phyloP scores from a whole-genome alignment of 2,113 vertebrate species.

The Chunga burmeisteri region DNA sequence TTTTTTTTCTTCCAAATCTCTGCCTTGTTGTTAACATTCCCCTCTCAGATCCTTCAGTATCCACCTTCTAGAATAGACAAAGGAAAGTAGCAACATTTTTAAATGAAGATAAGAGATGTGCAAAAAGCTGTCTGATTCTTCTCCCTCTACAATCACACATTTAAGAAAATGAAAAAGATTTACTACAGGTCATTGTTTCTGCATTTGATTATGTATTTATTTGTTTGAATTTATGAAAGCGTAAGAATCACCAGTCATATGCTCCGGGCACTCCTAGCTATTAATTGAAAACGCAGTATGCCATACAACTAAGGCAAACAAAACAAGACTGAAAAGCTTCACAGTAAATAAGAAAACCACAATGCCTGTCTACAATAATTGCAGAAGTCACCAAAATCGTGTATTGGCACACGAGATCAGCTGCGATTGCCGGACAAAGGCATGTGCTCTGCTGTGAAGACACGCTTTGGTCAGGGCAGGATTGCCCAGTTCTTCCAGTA shows the following conservation, averaged over 20 bases:
- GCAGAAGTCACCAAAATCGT: rapidly evolving
- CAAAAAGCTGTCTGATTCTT: background rate
- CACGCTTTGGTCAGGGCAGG: rapidly evolving
- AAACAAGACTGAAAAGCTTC: background rate
- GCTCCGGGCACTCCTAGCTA: background rate
- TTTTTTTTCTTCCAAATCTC: background rate
- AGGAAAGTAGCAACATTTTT: background rate
- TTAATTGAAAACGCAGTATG: background rate
- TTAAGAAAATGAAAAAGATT: background rate
- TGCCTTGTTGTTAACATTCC: background rate
- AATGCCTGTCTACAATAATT: rapidly evolving
- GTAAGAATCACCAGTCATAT: background rate
- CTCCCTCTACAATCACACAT: background rate
- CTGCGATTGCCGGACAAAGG: background rate
- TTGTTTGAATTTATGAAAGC: background rate
- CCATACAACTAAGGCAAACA: background rate
- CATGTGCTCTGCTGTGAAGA: background rate
- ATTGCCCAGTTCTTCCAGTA: background rate
- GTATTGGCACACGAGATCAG: background rate
- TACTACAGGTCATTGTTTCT: background rate
- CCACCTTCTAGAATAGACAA: background rate
- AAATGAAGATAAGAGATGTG: background rate
- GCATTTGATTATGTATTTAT: background rate
- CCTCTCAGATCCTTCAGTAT: background rate
- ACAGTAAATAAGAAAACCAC: background rate